Evolutionary conservation across 2,113 vertebrate genomes (phyloP).

Genomic region (Spizaetus ornatus): DNA sequence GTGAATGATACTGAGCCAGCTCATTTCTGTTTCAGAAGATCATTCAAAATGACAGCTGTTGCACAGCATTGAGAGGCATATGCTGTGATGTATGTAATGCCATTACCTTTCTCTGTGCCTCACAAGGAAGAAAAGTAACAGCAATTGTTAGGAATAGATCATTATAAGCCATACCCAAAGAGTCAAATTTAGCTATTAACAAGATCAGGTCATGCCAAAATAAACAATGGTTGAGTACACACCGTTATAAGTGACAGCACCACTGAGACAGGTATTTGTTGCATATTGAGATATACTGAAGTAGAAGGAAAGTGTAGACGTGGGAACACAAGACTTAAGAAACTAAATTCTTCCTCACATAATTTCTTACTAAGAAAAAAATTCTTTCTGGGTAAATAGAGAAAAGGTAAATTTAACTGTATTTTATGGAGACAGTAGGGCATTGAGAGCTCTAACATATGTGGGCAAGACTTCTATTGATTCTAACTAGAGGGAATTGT

Average conservation of each 20-base stretch:
- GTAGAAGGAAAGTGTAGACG: neutral
- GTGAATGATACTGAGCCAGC: constrained; percentile 13
- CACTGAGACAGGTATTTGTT: neutral
- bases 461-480: neutral
- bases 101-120: neutral
- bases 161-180: neutral
- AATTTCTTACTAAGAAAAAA: neutral
- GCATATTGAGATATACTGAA: neutral
- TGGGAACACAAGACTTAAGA: neutral
- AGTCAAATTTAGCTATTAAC: neutral
- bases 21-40: constrained; percentile 48
- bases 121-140: neutral
- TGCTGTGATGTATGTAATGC: constrained; percentile 8
- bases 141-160: neutral
- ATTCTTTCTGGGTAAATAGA: neutral
- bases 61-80: constrained; percentile 28
- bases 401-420: neutral
- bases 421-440: neutral
- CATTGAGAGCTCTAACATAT: neutral
- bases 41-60: constrained; percentile 55
- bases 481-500: neutral
- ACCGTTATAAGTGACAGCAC: neutral
- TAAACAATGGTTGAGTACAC: neutral
- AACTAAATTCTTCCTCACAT: neutral
- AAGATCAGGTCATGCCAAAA: neutral